Evolutionary conservation across 2,888 invertebrate species (phyloP), one percentile per base, ranked within the genome.

Genomic region (Hypselothyrea guttata): DNA sequence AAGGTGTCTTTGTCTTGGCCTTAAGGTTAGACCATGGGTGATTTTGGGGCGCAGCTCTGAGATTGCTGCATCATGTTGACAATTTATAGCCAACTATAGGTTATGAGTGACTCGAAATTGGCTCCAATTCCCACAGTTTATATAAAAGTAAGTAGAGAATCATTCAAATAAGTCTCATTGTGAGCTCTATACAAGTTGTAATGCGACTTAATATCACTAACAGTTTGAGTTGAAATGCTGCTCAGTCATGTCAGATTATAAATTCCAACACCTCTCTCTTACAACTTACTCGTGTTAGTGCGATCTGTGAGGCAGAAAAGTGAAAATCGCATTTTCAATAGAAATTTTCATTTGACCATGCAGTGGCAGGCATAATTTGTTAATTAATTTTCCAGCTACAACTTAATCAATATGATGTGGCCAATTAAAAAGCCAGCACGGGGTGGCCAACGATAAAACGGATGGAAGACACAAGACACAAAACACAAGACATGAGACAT

Each of bases 361-460:
- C 67, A 58, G 67, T 67, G 75, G 83, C 83, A 69, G 53, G 61
- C 70, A 82, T 79, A 82, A 81, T 87, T 86, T 88, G 84, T 83
- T 86, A 88, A 86, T 84, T 84, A 83, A 84, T 86, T 86, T 78
- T 59, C 71, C 35, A 74, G 71, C 86, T 71, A 87, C 87, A 88
- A 87, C 87, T 88, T 75, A 88, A 86, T 87, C 87, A 87, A 86
- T 73, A 75, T 75, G 75, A 84, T 81, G 82, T 77, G 74, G 69
- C 78, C 81, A 87, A 86, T 87, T 87, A 87, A 88, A 86, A 84
- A 73, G 67, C 66, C 87, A 77, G 87, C 83, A 59, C 71, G 75
- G 84, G 85, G 79, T 61, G 60, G 74, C 77, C 60, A 69, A 33
- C 59, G 62, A 53, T 61, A 48, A 56, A 49, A 51, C 40, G 46